These are phyloP conservation scores for Seira sanloemensis DNA, from an alignment of 2,888 invertebrate genomes.

Conservation along the genomic window DNA sequence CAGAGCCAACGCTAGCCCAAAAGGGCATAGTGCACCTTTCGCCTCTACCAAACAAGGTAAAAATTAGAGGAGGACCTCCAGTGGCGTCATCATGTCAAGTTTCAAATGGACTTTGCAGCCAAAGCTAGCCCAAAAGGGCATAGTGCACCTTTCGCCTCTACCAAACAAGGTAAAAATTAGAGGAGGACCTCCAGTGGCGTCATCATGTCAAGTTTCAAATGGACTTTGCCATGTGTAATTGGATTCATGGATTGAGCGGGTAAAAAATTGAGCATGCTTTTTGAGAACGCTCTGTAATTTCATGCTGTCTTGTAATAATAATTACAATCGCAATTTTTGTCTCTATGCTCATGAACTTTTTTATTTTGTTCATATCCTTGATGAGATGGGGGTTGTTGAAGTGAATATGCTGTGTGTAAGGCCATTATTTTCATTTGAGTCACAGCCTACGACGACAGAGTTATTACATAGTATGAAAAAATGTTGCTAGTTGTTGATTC, in stretches of 20 bases:
- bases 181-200: constrained; percentile 40
- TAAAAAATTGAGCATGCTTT: neutral
- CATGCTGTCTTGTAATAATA: constrained; percentile 32
- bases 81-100: constrained; percentile 44
- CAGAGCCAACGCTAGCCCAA: no score
- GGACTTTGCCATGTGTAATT: constrained; percentile 35
- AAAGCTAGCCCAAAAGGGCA: no score
- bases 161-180: neutral
- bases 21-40: neutral
- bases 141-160: neutral
- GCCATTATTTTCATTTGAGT: neutral
- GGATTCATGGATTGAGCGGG: constrained; percentile 33
- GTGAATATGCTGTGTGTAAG: neutral
- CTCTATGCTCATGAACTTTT: neutral
- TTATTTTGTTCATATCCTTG: neutral
- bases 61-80: constrained; percentile 33
- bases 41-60: neutral
- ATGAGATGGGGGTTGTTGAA: no score
- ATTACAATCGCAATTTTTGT: constrained; percentile 31
- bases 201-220: constrained; percentile 44
- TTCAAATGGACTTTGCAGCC: no score
- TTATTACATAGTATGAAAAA: no score
- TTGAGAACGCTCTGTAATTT: constrained; percentile 19
- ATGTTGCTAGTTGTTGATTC: no score
- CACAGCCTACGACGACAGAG: no score